phyloP scores from a whole-genome alignment of 1,140 invertebrate species.

The Brachionus sp. region DNA sequence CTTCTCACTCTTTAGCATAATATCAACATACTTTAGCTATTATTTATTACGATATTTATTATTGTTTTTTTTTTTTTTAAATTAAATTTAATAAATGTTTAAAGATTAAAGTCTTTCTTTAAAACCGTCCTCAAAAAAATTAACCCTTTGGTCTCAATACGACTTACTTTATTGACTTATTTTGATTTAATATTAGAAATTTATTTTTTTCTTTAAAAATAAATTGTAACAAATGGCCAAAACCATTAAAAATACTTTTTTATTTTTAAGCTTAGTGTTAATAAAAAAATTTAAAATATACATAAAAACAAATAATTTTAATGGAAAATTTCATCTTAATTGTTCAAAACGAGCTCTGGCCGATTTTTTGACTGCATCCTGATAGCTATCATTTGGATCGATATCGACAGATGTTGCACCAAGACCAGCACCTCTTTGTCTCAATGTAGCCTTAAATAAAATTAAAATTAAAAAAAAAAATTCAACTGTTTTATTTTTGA shows the following conservation, averaged over 20 bases:
- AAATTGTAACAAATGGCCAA: neutral
- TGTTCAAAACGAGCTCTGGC: slow-evolving; percentile 32
- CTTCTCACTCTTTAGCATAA: too few relatives aligned
- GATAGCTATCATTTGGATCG: slow-evolving; percentile 79
- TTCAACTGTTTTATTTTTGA: neutral
- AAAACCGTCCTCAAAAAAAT: too few relatives aligned
- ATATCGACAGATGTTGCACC: slow-evolving; percentile 67
- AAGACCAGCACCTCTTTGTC: slow-evolving; percentile 55
- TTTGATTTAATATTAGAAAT: too few relatives aligned
- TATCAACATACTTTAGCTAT: too few relatives aligned
- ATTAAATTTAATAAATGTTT: too few relatives aligned
- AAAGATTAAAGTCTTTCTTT: too few relatives aligned
- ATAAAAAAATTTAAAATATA: neutral
- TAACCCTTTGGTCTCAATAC: too few relatives aligned
- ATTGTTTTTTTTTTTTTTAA: too few relatives aligned
- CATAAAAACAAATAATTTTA: neutral
- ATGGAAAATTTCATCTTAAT: neutral
- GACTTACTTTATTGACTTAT: too few relatives aligned
- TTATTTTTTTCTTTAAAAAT: too few relatives aligned
- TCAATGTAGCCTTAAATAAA: slow-evolving; percentile 52
- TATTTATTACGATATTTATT: too few relatives aligned
- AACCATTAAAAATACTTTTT: neutral
- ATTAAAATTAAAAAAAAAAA: neutral
- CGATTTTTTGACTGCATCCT: slow-evolving; percentile 84
- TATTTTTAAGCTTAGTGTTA: neutral